Evolutionary conservation across 2,113 vertebrate genomes (phyloP), one percentile per base, ranked within the genome.

Genomic region (Triplophysa dalaica): DNA sequence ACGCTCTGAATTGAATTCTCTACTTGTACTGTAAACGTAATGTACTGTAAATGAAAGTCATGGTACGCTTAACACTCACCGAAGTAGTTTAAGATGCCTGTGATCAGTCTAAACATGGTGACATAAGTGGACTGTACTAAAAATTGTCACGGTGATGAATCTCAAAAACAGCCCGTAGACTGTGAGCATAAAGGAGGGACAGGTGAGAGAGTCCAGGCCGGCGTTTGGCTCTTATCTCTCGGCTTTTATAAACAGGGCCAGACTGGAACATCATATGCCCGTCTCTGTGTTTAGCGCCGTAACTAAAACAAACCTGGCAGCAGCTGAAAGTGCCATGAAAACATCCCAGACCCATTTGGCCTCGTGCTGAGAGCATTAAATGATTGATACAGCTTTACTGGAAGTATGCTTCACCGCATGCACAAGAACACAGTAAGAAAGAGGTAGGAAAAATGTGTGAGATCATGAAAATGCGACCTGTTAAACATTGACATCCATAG

Each of bases 301-400:
- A 73, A 81, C 64, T 84, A 78, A 78, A 84, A 81, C 79, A 81
- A 75, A 78, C 22, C 75, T 78, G 75, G 43, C 64, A 74, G 70
- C 70, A 70, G 56, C n/a, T 3, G 63, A 19, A 38, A 33, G 48
- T 67, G 22, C 54, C 63, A 45, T 41, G 64, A 74, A 52, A 70
- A 33, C 68, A 78, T 56, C 14, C 50, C 12, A 79, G 41, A 38
- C 77, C 2, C 5, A 29, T 58, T 74, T 63, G 22, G 19, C 9
- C 19, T 58, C 41, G 63, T 22, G 61, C 60, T 12, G 60, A 13
- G 24, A 9, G 21, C 16, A 21, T 4, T 62, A 21, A 8, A 1
- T 13, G 43, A 75, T 50, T 10, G 24, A 24, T 13, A 33, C 60
- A 64, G 60, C 63, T 24, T 50, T 64, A 13, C 22, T 50, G 73